Evolutionary conservation across 2,113 vertebrate species (phyloP), one percentile per base, ranked within the genome.

Genomic region (Chinchilla lanigera): DNA sequence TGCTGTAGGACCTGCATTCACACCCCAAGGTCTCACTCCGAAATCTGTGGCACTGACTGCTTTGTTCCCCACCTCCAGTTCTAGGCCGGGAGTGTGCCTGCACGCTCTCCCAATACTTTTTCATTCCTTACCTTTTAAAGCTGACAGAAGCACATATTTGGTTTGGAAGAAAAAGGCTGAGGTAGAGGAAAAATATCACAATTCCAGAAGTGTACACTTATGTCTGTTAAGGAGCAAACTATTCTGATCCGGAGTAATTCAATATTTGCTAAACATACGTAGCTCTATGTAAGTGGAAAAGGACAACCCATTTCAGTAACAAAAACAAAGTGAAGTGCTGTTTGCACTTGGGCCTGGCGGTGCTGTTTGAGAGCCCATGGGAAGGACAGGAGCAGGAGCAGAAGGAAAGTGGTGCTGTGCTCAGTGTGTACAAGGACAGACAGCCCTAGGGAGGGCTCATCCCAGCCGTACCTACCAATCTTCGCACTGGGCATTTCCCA

Each of bases 271-370:
- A 67, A 67, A 88, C 81, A 69, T 22, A 69, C 16, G 11, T 22
- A 85, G 20, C 82, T 41, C 14, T 86, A 38, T 3, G 30, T 35
- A 63, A 56, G 33, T 50, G 10, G 41, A 67, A 91, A 60, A 52
- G 24, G 28, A n/a, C n/a, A 58, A 92, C 33, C 3, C 56, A 52
- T 89, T 95, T 95, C 52, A 87, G 73, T 50, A 86, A 94, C 87
- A 86, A 2, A 35, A 78, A 91, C 87, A 89, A 58, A 30, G 7
- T 28, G 47, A 90, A 90, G 82, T 41, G 14, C 24, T 47, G 16
- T 5, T 90, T 73, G 50, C 69, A 24, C 30, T 50, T 7, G 22
- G 75, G 44, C 28, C 44, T 50, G 86, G 11, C 56, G 20, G 5
- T 3, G 38, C 38, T 85, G 67, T 13, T 0, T 22, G 50, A 19